These are phyloP conservation scores for Limosa lapponica DNA, from an alignment of 2,797 vertebrate genomes.

Conservation along the genomic window DNA sequence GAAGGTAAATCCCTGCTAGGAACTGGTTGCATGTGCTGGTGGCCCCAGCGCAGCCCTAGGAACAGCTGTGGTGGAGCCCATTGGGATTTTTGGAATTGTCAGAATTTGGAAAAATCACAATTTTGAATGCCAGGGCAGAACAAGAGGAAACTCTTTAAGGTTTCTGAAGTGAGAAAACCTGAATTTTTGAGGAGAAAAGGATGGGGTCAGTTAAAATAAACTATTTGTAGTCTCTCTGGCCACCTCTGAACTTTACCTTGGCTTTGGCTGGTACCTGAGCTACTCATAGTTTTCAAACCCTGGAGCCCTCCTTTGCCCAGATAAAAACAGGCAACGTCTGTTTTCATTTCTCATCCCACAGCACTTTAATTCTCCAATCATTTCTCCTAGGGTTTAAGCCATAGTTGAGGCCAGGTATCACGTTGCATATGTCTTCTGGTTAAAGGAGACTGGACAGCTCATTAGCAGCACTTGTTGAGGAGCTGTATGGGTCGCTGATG, in stretches of 20 bases:
- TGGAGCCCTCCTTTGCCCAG: not conserved
- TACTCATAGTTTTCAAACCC: not conserved
- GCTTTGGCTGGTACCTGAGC: not conserved
- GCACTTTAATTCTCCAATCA: not conserved
- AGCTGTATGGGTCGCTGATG: not conserved
- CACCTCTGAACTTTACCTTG: not conserved
- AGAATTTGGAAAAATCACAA: not conserved
- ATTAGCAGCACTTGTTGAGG: not conserved
- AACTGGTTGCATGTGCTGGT: not conserved
- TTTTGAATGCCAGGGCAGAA: not conserved
- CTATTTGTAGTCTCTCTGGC: not conserved
- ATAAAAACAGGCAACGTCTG: accelerated
- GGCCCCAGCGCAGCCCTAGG: not conserved
- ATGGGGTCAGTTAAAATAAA: not conserved
- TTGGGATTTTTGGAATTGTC: not conserved
- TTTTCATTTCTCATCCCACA: not conserved
- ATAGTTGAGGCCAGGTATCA: not conserved
- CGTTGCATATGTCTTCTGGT: not conserved
- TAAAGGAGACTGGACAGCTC: not conserved
- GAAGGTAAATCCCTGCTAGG: not conserved
- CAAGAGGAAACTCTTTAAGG: not conserved
- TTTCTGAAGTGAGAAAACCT: not conserved
- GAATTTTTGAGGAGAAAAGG: not conserved
- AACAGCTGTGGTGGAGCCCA: not conserved
- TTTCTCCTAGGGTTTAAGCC: not conserved